Base-by-base conservation (phyloP, 2,113 vertebrate genomes). In the Ophthalmolycus amberensis region DNA sequence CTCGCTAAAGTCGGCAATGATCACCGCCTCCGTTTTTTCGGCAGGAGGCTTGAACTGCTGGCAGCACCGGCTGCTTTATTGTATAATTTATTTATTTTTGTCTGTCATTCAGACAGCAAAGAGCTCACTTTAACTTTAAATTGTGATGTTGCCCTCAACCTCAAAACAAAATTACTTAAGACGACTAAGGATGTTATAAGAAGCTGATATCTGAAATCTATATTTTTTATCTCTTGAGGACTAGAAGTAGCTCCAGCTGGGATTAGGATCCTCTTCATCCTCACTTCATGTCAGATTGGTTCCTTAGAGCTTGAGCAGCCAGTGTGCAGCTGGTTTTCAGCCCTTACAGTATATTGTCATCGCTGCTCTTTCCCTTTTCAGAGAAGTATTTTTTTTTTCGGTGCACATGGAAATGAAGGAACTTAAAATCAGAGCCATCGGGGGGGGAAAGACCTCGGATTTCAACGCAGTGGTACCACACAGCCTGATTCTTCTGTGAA, bases 401-500 rank as follows among this genome's bases (percentile, higher is more conserved):
- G 74, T 92, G 89, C 87, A 90, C 90, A 92, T 84, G 69, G 83
- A 88, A 89, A 84, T 82, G 82, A 91, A 85, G 84, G 80, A 78
- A 88, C 71, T 75, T 73, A 59, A 87, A 79, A 82, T 75, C 68
- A 79, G 78, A 90, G 84, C 75, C 89, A 89, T 85, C n/a, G 9
- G 68, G 59, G 38, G 58, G 58, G 44, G 29, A 42, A 37, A 66
- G 62, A 66, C 75, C 68, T 88, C 67, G 70, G 83, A 88, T 90
- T 86, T 89, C 82, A 91, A 71, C 37, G 87, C 91, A 92, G 87
- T 71, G 85, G 89, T 90, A 92, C 86, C 83, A 87, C 86, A 84
- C 89, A 89, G 87, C 84, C 83, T 66, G 87, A 92, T 93, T 95
- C 83, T 92, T 94, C 93, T 88, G 88, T 92, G 89, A 91, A 92